Conservation (phyloP, 2,797 vertebrate species). For the Threskiornis aethiopicus region DNA sequence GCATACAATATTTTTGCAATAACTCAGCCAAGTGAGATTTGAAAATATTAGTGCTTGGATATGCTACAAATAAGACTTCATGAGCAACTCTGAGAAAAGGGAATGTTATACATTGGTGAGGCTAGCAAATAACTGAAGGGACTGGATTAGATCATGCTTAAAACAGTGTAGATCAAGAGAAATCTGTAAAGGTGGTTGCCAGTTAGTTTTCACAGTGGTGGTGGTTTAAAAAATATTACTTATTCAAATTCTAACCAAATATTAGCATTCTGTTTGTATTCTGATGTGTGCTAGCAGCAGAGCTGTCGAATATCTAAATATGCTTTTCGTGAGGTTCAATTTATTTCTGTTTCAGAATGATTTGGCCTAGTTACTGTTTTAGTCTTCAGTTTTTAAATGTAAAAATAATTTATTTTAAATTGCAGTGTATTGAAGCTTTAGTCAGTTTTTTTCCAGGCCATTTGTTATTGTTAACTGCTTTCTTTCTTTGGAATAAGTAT, state of each 20-base stretch:
- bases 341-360: slow-evolving; percentile 29
- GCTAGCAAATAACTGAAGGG: neutral
- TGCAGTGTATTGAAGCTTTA: slow-evolving; percentile 19
- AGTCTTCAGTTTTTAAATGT: slow-evolving; percentile 30
- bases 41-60: neutral
- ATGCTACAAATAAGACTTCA: neutral
- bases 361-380: slow-evolving; percentile 40
- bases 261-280: neutral
- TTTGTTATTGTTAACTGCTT: slow-evolving; percentile 55
- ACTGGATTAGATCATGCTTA: neutral
- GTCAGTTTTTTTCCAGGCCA: slow-evolving; percentile 9
- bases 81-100: neutral
- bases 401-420: slow-evolving; percentile 61
- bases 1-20: neutral
- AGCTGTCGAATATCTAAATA: slow-evolving; percentile 23
- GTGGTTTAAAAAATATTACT: neutral
- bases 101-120: neutral
- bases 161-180: neutral
- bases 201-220: neutral
- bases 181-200: neutral
- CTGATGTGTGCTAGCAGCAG: neutral
- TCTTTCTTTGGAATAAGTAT: slow-evolving; percentile 31
- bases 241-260: slow-evolving; percentile 30
- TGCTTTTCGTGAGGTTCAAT: neutral
- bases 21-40: neutral